Base-by-base conservation (phyloP, 2,797 vertebrate genomes). In the Cossypha heuglini region DNA sequence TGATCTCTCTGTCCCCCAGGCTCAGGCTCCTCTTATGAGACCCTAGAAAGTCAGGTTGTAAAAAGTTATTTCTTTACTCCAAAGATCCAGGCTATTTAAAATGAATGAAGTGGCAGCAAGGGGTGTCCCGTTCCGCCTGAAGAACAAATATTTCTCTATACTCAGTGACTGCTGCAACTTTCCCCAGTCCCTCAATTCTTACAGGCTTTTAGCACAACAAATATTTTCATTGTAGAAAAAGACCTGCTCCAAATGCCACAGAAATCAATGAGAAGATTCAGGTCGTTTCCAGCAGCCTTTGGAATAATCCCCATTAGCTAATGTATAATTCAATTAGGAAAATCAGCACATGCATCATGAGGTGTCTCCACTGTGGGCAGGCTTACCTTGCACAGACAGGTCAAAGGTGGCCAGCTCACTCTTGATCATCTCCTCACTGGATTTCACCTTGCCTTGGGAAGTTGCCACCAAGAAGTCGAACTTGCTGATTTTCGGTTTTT, bases 361-460 rank as follows among this genome's bases (percentile, higher is more conserved):
- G 35, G 19, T 9, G 42, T 52, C 52, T 45, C 24, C 14, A 16
- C 6, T 3, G 3, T 2, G 38, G 49, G 72, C 66, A 48, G 54
- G 96, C 99, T 98, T 96, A 99, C 99, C 99, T 98, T 99, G 99
- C 94, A 99, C 99, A 46, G 98, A 99, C 81, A 99, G 97, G 97
- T 99, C 99, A 97, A 99, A 99, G 15, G 99, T 99, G 9, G 99
- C 99, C 78, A 99, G 98, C 75, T 99, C 99, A 3, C 98, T 99
- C 98, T 98, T 99, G 97, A 99, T 99, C 99, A 99, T 99, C 98
- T 99, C 99, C 95, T 99, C 99, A 11, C 99, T 99, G 88, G 99
- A 99, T 93, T 99, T 99, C 95, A 99, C 98, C 96, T 99, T 99
- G 94, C 99, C 96, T 96, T 99, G 99, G 38, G 99, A 96, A 66